Evolutionary conservation across 2,888 invertebrate species (phyloP), one percentile per base, ranked within the genome.

Genomic region (Chaetogeoica ovagalla): DNA sequence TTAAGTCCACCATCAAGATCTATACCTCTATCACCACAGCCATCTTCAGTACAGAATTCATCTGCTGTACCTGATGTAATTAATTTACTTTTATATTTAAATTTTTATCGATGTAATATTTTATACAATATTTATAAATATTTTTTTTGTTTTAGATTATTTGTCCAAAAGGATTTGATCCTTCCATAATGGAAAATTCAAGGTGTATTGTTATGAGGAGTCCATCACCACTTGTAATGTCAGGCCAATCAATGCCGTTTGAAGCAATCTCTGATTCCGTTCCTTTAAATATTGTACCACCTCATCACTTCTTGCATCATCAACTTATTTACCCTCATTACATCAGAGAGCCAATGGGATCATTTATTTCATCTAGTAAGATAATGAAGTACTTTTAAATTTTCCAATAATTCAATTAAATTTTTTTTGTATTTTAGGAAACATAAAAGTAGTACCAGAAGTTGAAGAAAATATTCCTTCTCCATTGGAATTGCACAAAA

Each of bases 291-390:
- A 63, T 79, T 57, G 71, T 79, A 57, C 70, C 79, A 39, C 23
- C 63, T 52, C 86, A 88, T 3, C 89, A 89, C 84, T 90, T 89
- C 83, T 88, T 89, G 83, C 89, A 89, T 82, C 87, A 88, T 1
- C 88, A 88, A 83, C 86, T 88, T 15, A 85, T 89, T 83, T 88
- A 88, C 19, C 79, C 79, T 9, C 79, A 71, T 63, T 79, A 79
- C 23, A 37, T 79, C 66, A 72, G 82, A 19, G 65, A 72, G 43
- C 48, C 73, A 19, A 59, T 63, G 76, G 68, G 70, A 72, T 19
- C 63, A 17, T 82, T 68, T 39, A 68, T 82, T 60, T 59, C 74
- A n/a, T 60, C 75, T 5, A 59, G 72, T 81, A 75, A 81, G 71
- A 55, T 39, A 19, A 43, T 30, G 48, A 37, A 59, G 37, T 21